Evolutionary conservation across 2,797 vertebrate species (phyloP), one percentile per base, ranked within the genome.

Genomic region (Onychomys torridus): DNA sequence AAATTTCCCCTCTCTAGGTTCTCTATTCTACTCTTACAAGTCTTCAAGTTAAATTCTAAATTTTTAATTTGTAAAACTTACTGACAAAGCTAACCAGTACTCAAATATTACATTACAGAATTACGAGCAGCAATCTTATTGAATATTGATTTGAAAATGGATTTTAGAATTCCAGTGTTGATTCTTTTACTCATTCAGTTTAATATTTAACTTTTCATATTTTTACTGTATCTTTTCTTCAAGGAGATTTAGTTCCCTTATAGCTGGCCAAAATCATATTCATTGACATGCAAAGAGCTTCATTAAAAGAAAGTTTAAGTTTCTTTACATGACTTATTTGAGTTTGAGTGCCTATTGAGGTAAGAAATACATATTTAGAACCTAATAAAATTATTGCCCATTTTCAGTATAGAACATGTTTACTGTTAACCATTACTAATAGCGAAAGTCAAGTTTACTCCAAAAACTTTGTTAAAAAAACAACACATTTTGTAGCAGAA

Each of bases 101-200:
- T 75, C 16, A 67, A 14, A 73, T n/a, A 59, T 16, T 65, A 86
- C 34, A n/a, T 29, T 92, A 57, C 14, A 84, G 27, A 89, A 76
- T 5, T 57, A 78, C 21, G 11, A 79, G 10, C 86, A 61, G 73
- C 11, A 90, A 79, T 63, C 83, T 29, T 71, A 86, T 73, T 84
- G 32, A 46, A 83, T 27, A 87, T 87, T 79, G 76, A 57, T 10
- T 79, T 93, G 63, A 79, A 96, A 94, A 88, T 17, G 83, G 8
- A 93, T 88, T 90, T 55, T 49, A 23, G 1, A 23, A 79, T 89
- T 93, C 32, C 65, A 82, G 11, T 59, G 29, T 10, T 93, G 69
- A 25, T n/a, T 29, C 69, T 29, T 87, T 83, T 93, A 71, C 32
- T 12, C n/a, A 2, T 29, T 90, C 81, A 85, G 61, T 96, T 91